Evolutionary conservation across 64 coral and sea anemone genomes (phyloP).

Genomic region (Dendronephthya gigantea): DNA sequence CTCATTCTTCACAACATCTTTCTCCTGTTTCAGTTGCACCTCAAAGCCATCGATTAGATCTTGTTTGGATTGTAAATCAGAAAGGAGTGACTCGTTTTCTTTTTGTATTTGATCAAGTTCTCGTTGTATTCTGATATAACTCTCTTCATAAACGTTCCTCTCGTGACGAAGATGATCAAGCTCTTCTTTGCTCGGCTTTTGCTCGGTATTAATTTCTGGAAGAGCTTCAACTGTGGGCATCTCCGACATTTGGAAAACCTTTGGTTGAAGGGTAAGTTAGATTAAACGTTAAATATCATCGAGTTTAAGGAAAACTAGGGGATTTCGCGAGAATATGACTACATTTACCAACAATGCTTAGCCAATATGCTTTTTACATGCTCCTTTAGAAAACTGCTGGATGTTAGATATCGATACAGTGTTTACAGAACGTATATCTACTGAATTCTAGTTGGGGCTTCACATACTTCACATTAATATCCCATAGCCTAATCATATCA

Average conservation of each 20-base stretch:
- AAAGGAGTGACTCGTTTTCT: not conserved
- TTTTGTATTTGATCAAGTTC: not conserved
- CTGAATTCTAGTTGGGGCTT: no score
- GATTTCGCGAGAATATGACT: no score
- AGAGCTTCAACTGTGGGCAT: not conserved
- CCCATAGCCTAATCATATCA: no score
- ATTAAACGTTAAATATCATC: no score
- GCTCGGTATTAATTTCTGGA: not conserved
- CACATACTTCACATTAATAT: no score
- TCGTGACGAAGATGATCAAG: constrained; percentile 4
- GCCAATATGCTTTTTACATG: no score
- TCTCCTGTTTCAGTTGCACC: not conserved
- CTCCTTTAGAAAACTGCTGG: no score
- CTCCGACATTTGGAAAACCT: not conserved
- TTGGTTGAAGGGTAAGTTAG: no score
- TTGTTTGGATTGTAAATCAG: not conserved
- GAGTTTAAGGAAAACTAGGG: no score
- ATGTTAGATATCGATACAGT: no score
- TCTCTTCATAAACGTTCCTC: constrained; percentile 11
- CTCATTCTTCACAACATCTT: not conserved
- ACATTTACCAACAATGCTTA: no score
- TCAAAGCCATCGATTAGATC: not conserved
- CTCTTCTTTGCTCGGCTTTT: not conserved
- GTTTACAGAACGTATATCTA: no score
- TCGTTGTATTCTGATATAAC: not conserved